Conservation (phyloP, 2,797 vertebrate genomes). For the Nannoperca obscura region DNA sequence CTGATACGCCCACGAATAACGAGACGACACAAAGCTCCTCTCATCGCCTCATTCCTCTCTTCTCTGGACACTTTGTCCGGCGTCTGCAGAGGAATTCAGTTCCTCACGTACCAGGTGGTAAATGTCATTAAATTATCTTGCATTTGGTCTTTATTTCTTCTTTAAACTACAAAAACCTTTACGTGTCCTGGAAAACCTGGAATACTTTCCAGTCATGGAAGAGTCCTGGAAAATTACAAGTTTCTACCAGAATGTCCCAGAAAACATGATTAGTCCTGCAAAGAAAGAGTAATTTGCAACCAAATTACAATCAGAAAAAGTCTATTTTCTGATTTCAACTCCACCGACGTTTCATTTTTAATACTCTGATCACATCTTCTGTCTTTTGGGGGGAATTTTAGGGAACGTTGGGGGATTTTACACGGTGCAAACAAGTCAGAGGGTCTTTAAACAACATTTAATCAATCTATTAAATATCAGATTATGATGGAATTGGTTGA, state of each 20-base stretch:
- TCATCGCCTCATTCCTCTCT: constrained; percentile 45
- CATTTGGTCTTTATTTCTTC: not conserved
- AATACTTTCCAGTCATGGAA: not conserved
- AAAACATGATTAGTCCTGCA: not conserved
- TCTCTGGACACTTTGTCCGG: not conserved
- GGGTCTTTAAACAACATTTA: too few species aligned
- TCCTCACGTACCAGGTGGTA: not conserved
- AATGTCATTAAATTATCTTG: constrained; percentile 10
- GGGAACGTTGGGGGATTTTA: not conserved
- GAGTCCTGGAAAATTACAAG: not conserved
- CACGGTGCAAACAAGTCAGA: too few species aligned
- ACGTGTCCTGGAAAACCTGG: not conserved
- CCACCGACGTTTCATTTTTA: too few species aligned
- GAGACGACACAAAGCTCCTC: constrained; percentile 63
- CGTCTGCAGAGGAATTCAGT: not conserved
- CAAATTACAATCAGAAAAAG: not conserved
- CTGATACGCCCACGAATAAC: constrained; percentile 67
- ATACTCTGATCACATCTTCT: not conserved
- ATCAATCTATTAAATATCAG: not conserved
- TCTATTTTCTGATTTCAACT: not conserved
- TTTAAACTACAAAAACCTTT: not conserved
- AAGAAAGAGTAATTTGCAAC: not conserved
- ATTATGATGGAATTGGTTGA: too few species aligned
- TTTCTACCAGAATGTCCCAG: not conserved
- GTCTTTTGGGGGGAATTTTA: not conserved